Base-by-base conservation (phyloP, 1,140 invertebrate species). In the Oncopodura yosiiana region DNA sequence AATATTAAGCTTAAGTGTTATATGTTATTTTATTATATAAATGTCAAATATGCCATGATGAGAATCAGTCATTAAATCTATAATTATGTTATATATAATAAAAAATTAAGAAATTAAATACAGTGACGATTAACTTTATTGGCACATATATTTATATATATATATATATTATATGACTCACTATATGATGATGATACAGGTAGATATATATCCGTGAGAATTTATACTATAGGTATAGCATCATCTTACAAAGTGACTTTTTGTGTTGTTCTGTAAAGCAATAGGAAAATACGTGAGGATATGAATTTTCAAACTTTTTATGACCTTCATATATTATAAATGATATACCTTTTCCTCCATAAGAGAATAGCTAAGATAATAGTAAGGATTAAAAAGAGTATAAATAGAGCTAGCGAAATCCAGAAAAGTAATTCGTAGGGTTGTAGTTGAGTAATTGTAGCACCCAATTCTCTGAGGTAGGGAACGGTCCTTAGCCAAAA, bases 401-500 rank as follows among this genome's bases (percentile, higher is more conserved):
- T 44, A 24, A 54, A 55, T n/a, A 62, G 49, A 18, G 42, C 56
- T 4, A 62, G 30, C 32, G 46, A 49, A 39, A 62, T 53, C 56
- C 57, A 62, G 36, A 62, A 62, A 21, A 56, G 38, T 5, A 55
- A 32, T 3, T 50, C 49, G 34, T 56, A 62, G 3, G 19, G 26
- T 18, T 55, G 42, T 18, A 61, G 36, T 6, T 51, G 43, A 30
- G 53, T 30, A 41, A 56, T 59, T 8, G 21, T 50, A 19, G 41
- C 30, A 12, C 55, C 53, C 2, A 55, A 34, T 26, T 59, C 52
- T 49, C 45, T 29, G 11, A 56, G 38, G 27, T 59, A 62, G 9
- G 61, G 61, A 19, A 62, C 56, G 11, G 61, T 62, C 3, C 61
- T 41, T 12, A 59, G 37, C 61, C 61, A 62, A 37, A 62, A 59